phyloP scores from a whole-genome alignment of 2,888 invertebrate genomes.

The Sphaeridia pumilis region DNA sequence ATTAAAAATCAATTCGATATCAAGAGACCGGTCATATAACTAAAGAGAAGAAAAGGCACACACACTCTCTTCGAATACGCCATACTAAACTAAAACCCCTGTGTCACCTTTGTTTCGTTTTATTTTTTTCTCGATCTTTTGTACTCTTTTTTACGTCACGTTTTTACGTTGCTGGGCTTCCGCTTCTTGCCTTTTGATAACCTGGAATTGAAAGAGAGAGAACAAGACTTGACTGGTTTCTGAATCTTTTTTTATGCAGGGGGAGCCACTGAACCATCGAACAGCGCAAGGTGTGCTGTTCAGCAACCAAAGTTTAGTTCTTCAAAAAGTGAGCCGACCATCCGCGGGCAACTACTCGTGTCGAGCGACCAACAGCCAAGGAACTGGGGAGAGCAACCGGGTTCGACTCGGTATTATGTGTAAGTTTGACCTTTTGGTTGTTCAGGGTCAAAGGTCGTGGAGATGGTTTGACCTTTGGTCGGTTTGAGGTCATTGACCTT shows the following conservation, averaged over 20 bases:
- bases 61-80: too few species aligned
- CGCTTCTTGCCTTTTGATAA: too few species aligned
- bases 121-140: too few species aligned
- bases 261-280: conserved; percentile 67
- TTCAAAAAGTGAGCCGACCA: conserved; percentile 75
- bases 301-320: conserved; percentile 81
- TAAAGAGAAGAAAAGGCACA: neutral
- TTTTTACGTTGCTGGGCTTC: too few species aligned
- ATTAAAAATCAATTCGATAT: neutral
- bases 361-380: conserved; percentile 75
- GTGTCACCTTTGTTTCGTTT: too few species aligned
- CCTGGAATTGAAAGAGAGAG: too few species aligned
- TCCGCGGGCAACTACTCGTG: conserved; percentile 79
- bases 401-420: conserved; percentile 75
- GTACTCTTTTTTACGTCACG: too few species aligned
- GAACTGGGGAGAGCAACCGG: conserved; percentile 76
- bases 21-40: neutral
- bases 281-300: conserved; percentile 75
- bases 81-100: too few species aligned
- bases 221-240: too few species aligned
- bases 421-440: conserved; percentile 55
- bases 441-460: too few species aligned
- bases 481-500: too few species aligned
- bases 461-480: neutral
- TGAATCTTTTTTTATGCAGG: conserved; percentile 53